phyloP scores from a whole-genome alignment of 2,797 vertebrate genomes.

The Mormyrus hasselquistii region DNA sequence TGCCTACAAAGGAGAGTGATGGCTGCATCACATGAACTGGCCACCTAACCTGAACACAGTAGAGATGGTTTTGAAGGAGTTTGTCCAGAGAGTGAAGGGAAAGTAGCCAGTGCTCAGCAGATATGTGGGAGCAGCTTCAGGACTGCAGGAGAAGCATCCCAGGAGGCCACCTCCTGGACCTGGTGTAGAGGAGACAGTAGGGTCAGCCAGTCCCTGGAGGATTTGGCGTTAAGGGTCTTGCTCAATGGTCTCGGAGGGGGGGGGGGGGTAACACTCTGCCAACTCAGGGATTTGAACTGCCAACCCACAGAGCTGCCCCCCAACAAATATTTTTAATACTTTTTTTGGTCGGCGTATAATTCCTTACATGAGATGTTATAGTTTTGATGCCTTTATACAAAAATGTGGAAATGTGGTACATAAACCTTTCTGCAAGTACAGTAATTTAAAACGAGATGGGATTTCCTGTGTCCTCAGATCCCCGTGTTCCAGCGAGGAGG shows the following conservation, averaged over 20 bases:
- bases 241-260: not conserved
- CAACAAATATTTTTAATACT: not conserved
- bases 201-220: not conserved
- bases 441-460: not conserved
- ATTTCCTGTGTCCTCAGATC: conserved; percentile 55
- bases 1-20: not conserved
- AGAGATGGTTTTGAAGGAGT: not conserved
- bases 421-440: not conserved
- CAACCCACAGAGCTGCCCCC: not conserved
- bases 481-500: conserved; percentile 84
- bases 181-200: not conserved
- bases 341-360: not conserved
- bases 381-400: not conserved
- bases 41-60: not conserved
- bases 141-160: not conserved
- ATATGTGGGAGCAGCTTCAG: not conserved
- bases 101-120: not conserved
- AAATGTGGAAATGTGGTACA: not conserved
- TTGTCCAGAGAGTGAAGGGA: not conserved
- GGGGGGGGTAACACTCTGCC: not conserved
- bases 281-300: not conserved
- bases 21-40: not conserved
- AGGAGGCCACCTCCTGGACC: not conserved
- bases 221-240: not conserved
- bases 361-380: not conserved